Base-by-base conservation (phyloP, 2,888 invertebrate species). In the Apodemia mormo region DNA sequence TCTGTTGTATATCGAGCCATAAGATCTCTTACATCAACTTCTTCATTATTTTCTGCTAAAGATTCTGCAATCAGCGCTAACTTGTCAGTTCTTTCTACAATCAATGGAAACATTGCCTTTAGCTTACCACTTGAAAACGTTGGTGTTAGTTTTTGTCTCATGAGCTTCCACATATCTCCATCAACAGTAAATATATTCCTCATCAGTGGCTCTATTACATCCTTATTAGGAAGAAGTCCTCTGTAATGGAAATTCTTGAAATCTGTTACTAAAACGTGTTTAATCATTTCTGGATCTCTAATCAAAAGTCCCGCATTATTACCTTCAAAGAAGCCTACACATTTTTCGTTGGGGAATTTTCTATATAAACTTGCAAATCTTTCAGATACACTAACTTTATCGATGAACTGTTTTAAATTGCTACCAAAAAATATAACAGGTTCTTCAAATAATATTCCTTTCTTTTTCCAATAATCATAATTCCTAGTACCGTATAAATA, bases 1-100 rank as follows among this genome's bases (percentile, higher is more conserved):
- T 85, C 85, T 0, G 79, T 84, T 0, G 83, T 82, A 64, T 80
- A 85, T 9, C 83, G 72, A 0, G 82, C 81, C 79, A 84, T 81
- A 0, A 84, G 71, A 29, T 84, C 82, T 5, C 80, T 73, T 0
- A 81, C 77, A 61, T 84, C 81, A 1, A 79, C 72, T 29, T 81
- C 80, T 0, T 75, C 71, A 0, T 74, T 74, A 0, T 71, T 69
- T 14, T 80, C 76, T 0, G 76, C 74, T 2, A 77, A 49, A 5
- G 73, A 45, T 2, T 78, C 77, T 2, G 80, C 77, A 56, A 82
- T 75, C 1, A 70, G 71, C 7, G 79, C 69, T 29, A 82, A 75
- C 65, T 77, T 80, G 14, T 80, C 75, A 1, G 79, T 75, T 66
- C 79, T 80, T 45, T 80, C 76, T 43, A 81, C 74, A 4, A 85